A percentile compares a stretch with the other conserved stretches of the same genome.
These are phyloP conservation scores for Oligia latruncula DNA, from an alignment of 2,888 invertebrate genomes.

Conservation along the genomic window DNA sequence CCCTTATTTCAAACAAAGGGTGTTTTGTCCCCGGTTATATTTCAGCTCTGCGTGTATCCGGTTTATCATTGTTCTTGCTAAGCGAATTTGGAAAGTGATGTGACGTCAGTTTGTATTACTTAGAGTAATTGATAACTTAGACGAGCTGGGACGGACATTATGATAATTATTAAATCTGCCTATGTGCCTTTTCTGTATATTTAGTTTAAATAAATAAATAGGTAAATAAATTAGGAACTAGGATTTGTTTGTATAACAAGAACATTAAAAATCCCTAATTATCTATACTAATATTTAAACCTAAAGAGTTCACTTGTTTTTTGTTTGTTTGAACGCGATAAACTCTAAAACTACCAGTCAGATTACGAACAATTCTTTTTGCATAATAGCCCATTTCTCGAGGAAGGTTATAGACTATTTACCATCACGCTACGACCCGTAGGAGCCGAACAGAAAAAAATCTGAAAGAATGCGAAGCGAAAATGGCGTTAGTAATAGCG, in stretches of 20 bases:
- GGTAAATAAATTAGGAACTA: too few species aligned
- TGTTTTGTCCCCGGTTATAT: slow-evolving; percentile 44
- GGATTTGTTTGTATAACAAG: background rate
- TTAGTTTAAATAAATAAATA: background rate
- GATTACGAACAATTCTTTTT: too few species aligned
- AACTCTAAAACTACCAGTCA: background rate
- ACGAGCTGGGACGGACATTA: background rate
- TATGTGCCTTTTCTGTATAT: background rate
- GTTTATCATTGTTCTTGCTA: slow-evolving; percentile 50
- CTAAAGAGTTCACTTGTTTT: background rate
- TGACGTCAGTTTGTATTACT: slow-evolving; percentile 37
- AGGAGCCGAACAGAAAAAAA: too few species aligned
- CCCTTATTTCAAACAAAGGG: slow-evolving; percentile 57
- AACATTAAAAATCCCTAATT: background rate
- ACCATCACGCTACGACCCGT: too few species aligned
- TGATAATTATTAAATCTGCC: background rate
- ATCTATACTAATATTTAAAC: background rate
- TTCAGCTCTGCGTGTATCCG: slow-evolving; percentile 28
- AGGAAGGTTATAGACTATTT: too few species aligned
- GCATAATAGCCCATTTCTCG: too few species aligned
- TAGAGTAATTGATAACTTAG: slow-evolving; percentile 32
- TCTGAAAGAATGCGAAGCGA: too few species aligned
- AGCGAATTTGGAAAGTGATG: slow-evolving; percentile 39
- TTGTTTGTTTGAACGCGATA: background rate
- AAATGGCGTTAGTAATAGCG: too few species aligned